Evolutionary conservation across 1,140 invertebrate species (phyloP).

Genomic region (Drosophila tristis): DNA sequence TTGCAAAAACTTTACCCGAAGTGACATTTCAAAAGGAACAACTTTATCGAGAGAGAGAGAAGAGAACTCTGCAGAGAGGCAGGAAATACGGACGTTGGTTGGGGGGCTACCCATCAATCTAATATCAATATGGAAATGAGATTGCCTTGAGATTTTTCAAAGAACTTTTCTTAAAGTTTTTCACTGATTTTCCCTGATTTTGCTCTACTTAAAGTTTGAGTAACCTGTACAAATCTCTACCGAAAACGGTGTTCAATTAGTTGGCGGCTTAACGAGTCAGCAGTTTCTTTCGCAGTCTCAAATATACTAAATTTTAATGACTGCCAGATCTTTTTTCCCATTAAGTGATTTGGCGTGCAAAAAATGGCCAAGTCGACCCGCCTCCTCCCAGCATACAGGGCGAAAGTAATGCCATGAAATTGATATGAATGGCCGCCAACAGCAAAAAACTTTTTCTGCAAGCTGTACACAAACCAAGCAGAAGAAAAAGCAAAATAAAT

Average conservation of each 20-base stretch:
- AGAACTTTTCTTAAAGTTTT: constrained; percentile 9
- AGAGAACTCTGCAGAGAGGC: background rate
- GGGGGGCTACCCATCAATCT: constrained; percentile 1
- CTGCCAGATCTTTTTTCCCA: constrained; percentile 27
- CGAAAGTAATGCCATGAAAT: constrained; percentile 68
- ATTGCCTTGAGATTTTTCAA: constrained; percentile 25
- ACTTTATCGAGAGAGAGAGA: constrained; percentile 26
- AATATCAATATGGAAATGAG: constrained; percentile 18
- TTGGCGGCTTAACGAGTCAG: constrained; percentile 42
- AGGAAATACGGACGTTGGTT: constrained; percentile 17
- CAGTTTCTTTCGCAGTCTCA: constrained; percentile 38
- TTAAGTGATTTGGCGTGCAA: constrained; percentile 61
- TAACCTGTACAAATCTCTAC: constrained; percentile 14
- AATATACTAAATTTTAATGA: constrained; percentile 56
- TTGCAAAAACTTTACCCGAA: constrained; percentile 31
- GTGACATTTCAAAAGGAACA: constrained; percentile 41
- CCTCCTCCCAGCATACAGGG: background rate
- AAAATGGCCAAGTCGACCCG: constrained; percentile 23
- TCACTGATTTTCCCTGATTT: background rate
- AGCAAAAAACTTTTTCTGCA: constrained; percentile 66
- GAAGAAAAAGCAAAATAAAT: constrained; percentile 5
- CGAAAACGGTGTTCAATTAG: constrained; percentile 35
- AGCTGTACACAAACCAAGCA: constrained; percentile 41
- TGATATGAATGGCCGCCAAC: constrained; percentile 61
- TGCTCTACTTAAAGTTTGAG: background rate